phyloP scores from a whole-genome alignment of 2,888 invertebrate species.

The Limnephilus marmoratus region DNA sequence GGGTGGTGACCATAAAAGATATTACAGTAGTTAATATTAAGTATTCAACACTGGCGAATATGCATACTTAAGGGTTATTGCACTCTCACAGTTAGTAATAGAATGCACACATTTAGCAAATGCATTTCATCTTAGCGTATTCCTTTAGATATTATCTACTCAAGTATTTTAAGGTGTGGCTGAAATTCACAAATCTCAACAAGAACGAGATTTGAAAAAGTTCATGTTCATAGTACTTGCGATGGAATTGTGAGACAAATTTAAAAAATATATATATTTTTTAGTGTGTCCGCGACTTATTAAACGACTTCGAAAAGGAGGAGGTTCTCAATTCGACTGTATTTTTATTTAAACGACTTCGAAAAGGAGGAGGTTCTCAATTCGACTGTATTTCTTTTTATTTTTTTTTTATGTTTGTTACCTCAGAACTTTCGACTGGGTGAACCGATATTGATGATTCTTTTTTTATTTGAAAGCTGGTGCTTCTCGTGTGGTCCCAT shows the following conservation, averaged over 20 bases:
- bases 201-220: neutral
- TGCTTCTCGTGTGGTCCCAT: too few relatives aligned
- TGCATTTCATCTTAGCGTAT: neutral
- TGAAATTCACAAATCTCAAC: neutral
- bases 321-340: too few relatives aligned
- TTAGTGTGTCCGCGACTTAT: too few relatives aligned
- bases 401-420: too few relatives aligned
- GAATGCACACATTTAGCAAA: neutral
- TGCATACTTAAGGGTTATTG: neutral
- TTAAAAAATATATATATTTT: neutral
- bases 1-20: neutral
- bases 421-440: too few relatives aligned
- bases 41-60: neutral
- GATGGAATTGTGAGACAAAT: neutral
- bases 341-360: too few relatives aligned
- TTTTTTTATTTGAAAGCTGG: too few relatives aligned
- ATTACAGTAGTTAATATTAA: neutral
- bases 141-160: neutral
- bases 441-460: too few relatives aligned
- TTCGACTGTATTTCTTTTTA: too few relatives aligned
- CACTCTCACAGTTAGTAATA: neutral
- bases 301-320: too few relatives aligned
- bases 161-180: neutral
- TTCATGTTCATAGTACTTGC: too few relatives aligned
- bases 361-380: too few relatives aligned